Conservation (phyloP, 2,888 invertebrate species). For the Nematopogon swammerdamellus region DNA sequence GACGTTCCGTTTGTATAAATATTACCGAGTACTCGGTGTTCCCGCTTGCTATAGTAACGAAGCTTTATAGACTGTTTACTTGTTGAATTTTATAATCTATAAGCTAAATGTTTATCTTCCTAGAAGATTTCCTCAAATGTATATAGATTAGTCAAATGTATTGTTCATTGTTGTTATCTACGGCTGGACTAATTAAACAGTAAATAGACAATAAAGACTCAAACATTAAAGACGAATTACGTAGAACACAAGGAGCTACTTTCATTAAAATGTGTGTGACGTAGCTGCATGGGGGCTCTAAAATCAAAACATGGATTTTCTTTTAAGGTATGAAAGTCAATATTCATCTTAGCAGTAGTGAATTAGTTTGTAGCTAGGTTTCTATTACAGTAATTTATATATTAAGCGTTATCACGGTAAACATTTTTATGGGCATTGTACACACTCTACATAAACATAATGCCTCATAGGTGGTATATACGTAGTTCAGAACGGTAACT, state of each 20-base stretch:
- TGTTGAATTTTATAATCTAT: not conserved
- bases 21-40: not conserved
- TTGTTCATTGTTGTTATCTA: no score
- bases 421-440: no score
- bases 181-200: no score
- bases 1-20: not conserved
- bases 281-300: slow-evolving; percentile 47
- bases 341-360: no score
- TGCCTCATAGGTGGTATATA: no score
- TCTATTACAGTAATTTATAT: no score
- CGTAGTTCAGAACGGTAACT: no score
- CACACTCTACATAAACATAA: no score
- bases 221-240: not conserved
- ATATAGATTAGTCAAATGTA: not conserved
- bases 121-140: not conserved
- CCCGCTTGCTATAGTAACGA: not conserved
- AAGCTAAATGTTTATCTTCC: not conserved
- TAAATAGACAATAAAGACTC: no score
- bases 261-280: slow-evolving; percentile 18
- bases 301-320: slow-evolving; percentile 34
- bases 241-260: not conserved
- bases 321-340: no score
- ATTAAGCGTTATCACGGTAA: no score
- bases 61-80: not conserved
- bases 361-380: no score